Conservation (phyloP, 2,113 vertebrate species). For the Aptenodytes patagonicus region DNA sequence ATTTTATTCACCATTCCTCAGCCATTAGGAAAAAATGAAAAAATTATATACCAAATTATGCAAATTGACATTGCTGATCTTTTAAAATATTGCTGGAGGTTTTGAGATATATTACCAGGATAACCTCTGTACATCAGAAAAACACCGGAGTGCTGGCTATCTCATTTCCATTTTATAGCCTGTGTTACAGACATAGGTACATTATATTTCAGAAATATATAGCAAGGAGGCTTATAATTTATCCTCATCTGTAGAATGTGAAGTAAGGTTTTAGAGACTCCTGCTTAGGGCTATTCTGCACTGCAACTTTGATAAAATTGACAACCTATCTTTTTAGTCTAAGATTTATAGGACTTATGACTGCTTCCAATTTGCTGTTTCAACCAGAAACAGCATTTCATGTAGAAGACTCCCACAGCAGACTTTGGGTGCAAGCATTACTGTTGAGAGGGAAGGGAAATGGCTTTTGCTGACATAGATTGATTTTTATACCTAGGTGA, state of each 20-base stretch:
- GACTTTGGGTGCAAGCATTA: neutral
- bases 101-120: neutral
- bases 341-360: slow-evolving; percentile 64
- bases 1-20: neutral
- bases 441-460: neutral
- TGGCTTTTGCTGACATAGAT: neutral
- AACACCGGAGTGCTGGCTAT: neutral
- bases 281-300: slow-evolving; percentile 54
- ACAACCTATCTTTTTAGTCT: slow-evolving; percentile 64
- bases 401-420: neutral
- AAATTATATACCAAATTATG: slow-evolving; percentile 15
- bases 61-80: neutral
- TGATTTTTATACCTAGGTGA: neutral
- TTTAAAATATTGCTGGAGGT: slow-evolving; percentile 2
- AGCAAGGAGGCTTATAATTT: slow-evolving; percentile 59
- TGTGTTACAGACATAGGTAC: slow-evolving; percentile 24
- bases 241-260: slow-evolving; percentile 53
- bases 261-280: slow-evolving; percentile 29
- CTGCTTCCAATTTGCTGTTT: slow-evolving; percentile 54
- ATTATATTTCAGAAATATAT: slow-evolving; percentile 49
- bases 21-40: neutral
- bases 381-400: slow-evolving; percentile 16
- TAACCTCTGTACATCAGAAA: slow-evolving; percentile 49
- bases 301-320: slow-evolving; percentile 68
- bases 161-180: slow-evolving; percentile 63